Evolutionary conservation across 2,113 vertebrate genomes (phyloP), one percentile per base, ranked within the genome.

Genomic region (Talpa occidentalis): DNA sequence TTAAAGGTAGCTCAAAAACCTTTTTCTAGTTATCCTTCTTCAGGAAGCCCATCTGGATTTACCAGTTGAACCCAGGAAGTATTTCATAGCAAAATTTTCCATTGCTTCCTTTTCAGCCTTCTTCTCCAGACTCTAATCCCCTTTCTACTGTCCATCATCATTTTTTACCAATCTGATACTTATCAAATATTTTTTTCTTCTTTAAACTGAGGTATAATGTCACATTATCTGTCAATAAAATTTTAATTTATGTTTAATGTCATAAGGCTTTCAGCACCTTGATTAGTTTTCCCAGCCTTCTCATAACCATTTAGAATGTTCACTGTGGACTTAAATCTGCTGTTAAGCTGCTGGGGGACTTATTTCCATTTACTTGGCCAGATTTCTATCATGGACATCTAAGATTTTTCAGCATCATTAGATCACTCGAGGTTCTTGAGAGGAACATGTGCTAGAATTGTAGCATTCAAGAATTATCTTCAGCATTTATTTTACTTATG

Each of bases 401-500:
- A 37, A 64, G 67, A 32, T 40, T n/a, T 35, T 37, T 37, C n/a
- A 70, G 17, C 21, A 40, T 21, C 12, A 22, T 26, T 19, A 59
- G 16, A 17, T 32, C 22, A 32, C 24, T 32, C 10, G 88, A 62
- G 42, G 40, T 47, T 70, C 70, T 69, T 4, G 44, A 85, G 42
- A 52, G n/a, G 79, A 82, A 52, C 2, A 5, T 32, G 59, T 40
- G n/a, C 30, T 77, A 21, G 22, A 54, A n/a, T 47, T 80, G 17
- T 26, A 16, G 24, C 2, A 37, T 14, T 59, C 62, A 74, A 81
- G 44, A 30, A 62, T 37, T 37, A 26, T 67, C 37, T 72, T 90
- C 83, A 19, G 30, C 85, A 73, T 80, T 81, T 62, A 59, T 67
- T 90, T 95, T 83, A 90, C 74, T 95, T 86, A 32, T 67, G 22